These are phyloP conservation scores for Neelides sp. DNA, from an alignment of 1,140 invertebrate species.

Conservation along the genomic window DNA sequence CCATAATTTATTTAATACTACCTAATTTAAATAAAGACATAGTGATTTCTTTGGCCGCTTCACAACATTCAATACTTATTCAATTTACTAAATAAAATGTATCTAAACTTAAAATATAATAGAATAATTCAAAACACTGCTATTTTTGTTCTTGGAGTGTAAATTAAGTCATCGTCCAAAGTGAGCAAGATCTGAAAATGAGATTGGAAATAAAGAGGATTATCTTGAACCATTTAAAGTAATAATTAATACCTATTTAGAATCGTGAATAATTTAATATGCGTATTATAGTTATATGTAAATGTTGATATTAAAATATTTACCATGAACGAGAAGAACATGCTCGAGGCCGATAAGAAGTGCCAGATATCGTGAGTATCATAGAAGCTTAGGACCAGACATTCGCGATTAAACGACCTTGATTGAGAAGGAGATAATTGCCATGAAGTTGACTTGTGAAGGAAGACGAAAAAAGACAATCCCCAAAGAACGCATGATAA, in stretches of 20 bases:
- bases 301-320: no score
- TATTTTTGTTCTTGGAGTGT: slow-evolving; percentile 53
- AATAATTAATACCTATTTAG: not conserved
- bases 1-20: not conserved
- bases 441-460: slow-evolving; percentile 66
- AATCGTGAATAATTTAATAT: no score
- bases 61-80: no score
- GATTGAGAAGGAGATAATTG: slow-evolving; percentile 66
- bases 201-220: slow-evolving; percentile 19
- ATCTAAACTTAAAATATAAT: not conserved
- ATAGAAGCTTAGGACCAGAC: slow-evolving; percentile 62
- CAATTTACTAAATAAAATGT: not conserved
- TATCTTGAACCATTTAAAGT: not conserved
- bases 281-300: no score
- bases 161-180: slow-evolving; percentile 61
- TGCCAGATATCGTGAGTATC: slow-evolving; percentile 66
- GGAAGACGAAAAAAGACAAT: slow-evolving; percentile 59
- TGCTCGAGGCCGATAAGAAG: slow-evolving; percentile 64
- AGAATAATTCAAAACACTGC: slow-evolving; percentile 55
- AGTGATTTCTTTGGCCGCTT: no score
- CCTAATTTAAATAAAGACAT: no score
- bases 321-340: slow-evolving; percentile 80
- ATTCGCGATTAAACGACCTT: slow-evolving; percentile 57
- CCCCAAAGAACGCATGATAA: slow-evolving; percentile 53
- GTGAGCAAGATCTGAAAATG: slow-evolving; percentile 47